Conservation (phyloP, 1,140 invertebrate genomes). For the Hestina assimilis region DNA sequence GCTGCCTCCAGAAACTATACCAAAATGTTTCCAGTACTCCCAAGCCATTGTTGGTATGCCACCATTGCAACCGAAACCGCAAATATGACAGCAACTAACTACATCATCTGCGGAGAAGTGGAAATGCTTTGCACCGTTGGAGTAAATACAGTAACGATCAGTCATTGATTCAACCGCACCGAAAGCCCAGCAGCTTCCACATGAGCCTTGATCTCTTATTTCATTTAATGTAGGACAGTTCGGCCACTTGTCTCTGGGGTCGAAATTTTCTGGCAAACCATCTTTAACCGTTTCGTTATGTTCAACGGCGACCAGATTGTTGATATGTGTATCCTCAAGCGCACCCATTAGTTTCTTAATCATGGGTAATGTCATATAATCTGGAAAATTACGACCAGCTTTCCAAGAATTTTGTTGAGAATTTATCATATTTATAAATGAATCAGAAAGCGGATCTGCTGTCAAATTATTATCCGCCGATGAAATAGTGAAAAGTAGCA, state of each 20-base stretch:
- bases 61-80: constrained; percentile 93
- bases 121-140: constrained; percentile 84
- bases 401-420: constrained; percentile 82
- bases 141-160: constrained; percentile 92
- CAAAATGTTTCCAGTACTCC: constrained; percentile 88
- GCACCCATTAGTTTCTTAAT: constrained; percentile 86
- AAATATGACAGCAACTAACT: constrained; percentile 88
- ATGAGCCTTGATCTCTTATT: constrained; percentile 87
- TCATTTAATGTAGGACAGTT: constrained; percentile 90
- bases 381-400: constrained; percentile 86
- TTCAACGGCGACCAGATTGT: constrained; percentile 51
- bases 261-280: constrained; percentile 87
- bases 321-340: constrained; percentile 78
- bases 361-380: constrained; percentile 78
- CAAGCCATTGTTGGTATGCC: constrained; percentile 89
- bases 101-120: constrained; percentile 93
- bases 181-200: constrained; percentile 90
- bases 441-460: constrained; percentile 78
- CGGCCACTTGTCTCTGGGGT: constrained; percentile 89
- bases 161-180: constrained; percentile 97
- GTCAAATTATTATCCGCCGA: constrained; percentile 15
- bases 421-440: constrained; percentile 84
- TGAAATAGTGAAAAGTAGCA: constrained; percentile 36
- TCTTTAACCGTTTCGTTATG: constrained; percentile 61
- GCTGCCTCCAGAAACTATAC: constrained; percentile 91